phyloP scores from a whole-genome alignment of 2,888 invertebrate genomes.

The Dryobotodes eremita region DNA sequence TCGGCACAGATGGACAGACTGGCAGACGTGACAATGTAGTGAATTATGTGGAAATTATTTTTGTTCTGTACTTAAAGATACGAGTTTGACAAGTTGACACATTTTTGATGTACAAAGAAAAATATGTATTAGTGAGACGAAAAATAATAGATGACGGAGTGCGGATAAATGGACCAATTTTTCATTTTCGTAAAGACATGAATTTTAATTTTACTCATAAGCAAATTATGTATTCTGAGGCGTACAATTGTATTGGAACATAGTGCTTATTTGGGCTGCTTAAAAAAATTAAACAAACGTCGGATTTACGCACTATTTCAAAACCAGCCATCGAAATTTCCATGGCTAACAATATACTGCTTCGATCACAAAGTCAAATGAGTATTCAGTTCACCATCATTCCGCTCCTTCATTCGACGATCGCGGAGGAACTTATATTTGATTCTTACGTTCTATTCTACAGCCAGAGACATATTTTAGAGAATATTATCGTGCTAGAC shows the following conservation, averaged over 20 bases:
- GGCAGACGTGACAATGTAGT: slow-evolving; percentile 9
- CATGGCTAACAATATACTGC: not conserved
- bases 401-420: not conserved
- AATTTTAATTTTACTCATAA: not conserved
- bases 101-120: not conserved
- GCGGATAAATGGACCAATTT: not conserved
- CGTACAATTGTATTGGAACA: not conserved
- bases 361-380: not conserved
- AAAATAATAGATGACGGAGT: slow-evolving; percentile 1
- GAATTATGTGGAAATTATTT: slow-evolving; percentile 29
- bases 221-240: not conserved
- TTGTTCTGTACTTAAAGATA: slow-evolving; percentile 27
- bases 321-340: not conserved
- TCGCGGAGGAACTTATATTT: not conserved
- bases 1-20: slow-evolving; percentile 8
- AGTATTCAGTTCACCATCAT: not conserved
- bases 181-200: not conserved
- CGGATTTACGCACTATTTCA: not conserved
- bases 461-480: not conserved
- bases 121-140: not conserved
- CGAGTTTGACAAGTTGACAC: slow-evolving; percentile 21
- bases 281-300: no score
- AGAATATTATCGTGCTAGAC: not conserved
- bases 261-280: not conserved
- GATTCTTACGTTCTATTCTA: not conserved